phyloP scores from a whole-genome alignment of 1,140 invertebrate genomes.

The Drosophila kikkawai region DNA sequence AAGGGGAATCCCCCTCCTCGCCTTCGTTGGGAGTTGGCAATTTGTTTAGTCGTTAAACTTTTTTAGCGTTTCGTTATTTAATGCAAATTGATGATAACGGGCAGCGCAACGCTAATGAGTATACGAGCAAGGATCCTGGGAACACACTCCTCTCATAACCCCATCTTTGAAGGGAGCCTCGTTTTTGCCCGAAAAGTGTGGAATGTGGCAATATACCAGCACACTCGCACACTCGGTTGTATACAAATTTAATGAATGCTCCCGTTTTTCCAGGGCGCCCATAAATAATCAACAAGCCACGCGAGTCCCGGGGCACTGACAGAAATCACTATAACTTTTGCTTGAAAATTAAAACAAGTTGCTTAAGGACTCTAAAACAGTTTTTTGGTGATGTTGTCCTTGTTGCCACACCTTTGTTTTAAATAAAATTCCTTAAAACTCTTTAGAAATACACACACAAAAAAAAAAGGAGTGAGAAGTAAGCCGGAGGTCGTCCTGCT shows the following conservation, averaged over 20 bases:
- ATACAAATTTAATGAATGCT: conserved; percentile 51
- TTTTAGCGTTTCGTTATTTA: conserved; percentile 52
- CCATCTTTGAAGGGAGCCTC: conserved; percentile 11
- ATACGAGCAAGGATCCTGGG: conserved; percentile 5
- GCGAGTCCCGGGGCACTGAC: not conserved
- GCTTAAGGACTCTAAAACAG: not conserved
- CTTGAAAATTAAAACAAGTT: not conserved
- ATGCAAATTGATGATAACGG: conserved; percentile 60
- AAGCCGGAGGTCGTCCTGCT: not conserved
- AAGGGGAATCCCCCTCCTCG: conserved; percentile 5
- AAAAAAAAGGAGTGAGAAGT: conserved; percentile 1
- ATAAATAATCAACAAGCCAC: conserved; percentile 47
- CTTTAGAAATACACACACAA: conserved; percentile 19
- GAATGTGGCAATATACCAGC: conserved; percentile 38
- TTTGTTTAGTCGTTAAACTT: conserved; percentile 59
- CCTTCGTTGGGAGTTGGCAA: conserved; percentile 44
- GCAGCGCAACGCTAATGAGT: conserved; percentile 48
- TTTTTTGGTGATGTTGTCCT: conserved; percentile 1
- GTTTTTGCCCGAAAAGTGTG: conserved; percentile 15
- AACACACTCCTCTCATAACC: conserved; percentile 4
- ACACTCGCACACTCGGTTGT: conserved; percentile 6
- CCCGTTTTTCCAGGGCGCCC: conserved; percentile 28
- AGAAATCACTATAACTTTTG: not conserved
- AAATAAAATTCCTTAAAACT: conserved; percentile 58
- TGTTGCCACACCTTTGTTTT: conserved; percentile 41